A percentile compares a stretch with the other conserved stretches of the same genome.
Evolutionary conservation across 1,140 invertebrate genomes (phyloP).

Genomic region (Nasonia giraulti): DNA sequence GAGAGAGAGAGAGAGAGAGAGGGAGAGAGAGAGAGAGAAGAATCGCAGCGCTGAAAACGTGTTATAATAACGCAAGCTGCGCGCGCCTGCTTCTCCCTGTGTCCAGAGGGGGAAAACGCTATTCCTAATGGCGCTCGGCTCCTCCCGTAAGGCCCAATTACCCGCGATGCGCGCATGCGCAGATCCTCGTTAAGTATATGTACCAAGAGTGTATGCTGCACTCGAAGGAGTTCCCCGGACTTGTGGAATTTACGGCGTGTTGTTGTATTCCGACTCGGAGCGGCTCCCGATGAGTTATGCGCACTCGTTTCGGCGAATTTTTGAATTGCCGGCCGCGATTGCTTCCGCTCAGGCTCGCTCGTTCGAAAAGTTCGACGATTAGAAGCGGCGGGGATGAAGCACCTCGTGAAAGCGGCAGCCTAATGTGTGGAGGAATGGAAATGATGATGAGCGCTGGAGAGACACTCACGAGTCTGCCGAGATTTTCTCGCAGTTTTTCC

Average conservation of each 20-base stretch:
- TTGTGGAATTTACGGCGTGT: neutral
- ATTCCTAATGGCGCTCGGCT: neutral
- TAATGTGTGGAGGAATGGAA: neutral
- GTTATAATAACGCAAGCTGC: neutral
- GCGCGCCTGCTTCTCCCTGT: neutral
- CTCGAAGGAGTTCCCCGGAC: neutral
- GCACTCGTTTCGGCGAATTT: slow-evolving; percentile 8
- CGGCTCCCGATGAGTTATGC: too few species aligned
- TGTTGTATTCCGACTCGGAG: too few species aligned
- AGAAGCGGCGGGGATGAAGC: too few species aligned
- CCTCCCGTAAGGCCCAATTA: slow-evolving; percentile 5
- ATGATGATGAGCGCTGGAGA: neutral
- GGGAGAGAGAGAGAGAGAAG: neutral
- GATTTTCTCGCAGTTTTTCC: neutral
- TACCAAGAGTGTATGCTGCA: neutral
- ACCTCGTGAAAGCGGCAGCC: too few species aligned
- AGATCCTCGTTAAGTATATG: neutral
- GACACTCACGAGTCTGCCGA: neutral
- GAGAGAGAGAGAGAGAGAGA: neutral
- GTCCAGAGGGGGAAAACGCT: slow-evolving; percentile 3
- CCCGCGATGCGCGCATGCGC: neutral
- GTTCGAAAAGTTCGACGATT: neutral
- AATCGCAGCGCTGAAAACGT: neutral
- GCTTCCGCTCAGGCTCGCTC: neutral
- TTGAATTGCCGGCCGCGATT: neutral